These are phyloP conservation scores for Neoarius graeffei DNA, from an alignment of 2,113 vertebrate species.

Conservation along the genomic window DNA sequence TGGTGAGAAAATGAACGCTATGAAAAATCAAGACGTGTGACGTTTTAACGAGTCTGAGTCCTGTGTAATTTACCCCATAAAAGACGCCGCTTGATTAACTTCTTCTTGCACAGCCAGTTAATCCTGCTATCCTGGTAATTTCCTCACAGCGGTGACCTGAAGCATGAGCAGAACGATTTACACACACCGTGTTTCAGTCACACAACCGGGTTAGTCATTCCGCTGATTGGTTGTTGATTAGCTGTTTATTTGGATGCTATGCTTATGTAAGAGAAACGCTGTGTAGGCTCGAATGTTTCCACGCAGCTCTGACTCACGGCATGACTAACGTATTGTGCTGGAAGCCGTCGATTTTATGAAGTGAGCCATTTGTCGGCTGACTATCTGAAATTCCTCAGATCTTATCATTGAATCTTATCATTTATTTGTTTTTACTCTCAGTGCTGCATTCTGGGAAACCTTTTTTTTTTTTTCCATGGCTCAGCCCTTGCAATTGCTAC, in stretches of 20 bases:
- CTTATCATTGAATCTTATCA: background rate
- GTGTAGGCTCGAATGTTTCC: conserved; percentile 14
- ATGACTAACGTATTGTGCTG: background rate
- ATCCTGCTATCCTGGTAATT: background rate
- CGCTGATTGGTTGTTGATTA: conserved; percentile 36
- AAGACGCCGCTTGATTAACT: background rate
- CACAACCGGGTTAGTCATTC: background rate
- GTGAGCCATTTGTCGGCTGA: background rate
- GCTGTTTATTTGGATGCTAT: conserved; percentile 47
- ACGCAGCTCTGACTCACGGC: background rate
- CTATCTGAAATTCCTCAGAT: background rate
- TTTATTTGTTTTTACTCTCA: background rate
- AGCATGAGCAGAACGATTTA: background rate
- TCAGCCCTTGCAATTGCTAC: background rate
- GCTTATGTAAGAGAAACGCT: conserved; percentile 42
- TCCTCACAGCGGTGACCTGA: background rate
- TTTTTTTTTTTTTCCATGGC: background rate
- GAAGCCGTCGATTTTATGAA: background rate
- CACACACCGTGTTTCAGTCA: conserved; percentile 2
- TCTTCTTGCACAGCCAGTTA: background rate
- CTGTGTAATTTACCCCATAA: conserved; percentile 14
- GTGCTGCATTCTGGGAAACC: background rate
- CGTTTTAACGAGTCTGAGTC: background rate
- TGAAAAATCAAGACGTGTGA: background rate
- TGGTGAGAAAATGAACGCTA: background rate